Evolutionary conservation across 2,888 invertebrate species (phyloP).

Genomic region (Gasteruption jaculator): DNA sequence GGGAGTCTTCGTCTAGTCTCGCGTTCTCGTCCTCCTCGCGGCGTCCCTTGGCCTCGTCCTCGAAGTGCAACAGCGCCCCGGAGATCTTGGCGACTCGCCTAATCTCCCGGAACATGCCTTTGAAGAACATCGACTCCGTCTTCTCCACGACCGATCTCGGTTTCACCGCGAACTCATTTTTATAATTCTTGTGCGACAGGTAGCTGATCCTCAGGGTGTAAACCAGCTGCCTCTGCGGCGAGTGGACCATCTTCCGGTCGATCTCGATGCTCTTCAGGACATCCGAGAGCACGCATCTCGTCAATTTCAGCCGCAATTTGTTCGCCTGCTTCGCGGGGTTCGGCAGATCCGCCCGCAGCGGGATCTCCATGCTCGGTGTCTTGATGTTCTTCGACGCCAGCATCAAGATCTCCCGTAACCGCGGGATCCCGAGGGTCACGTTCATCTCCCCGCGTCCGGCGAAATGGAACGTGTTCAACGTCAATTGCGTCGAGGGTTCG

Average conservation of each 20-base stretch:
- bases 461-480: slow-evolving; percentile 98
- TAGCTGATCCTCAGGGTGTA: slow-evolving; percentile 71
- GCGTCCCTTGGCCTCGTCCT: slow-evolving; percentile 48
- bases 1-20: slow-evolving; percentile 49
- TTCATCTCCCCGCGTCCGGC: slow-evolving; percentile 99
- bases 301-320: slow-evolving; percentile 67
- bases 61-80: slow-evolving; percentile 51
- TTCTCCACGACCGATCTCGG: slow-evolving; percentile 68
- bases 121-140: slow-evolving; percentile 70
- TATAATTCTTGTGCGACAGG: slow-evolving; percentile 70
- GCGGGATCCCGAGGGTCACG: slow-evolving; percentile 98
- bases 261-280: slow-evolving; percentile 71
- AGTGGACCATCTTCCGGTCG: slow-evolving; percentile 57
- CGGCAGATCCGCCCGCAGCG: slow-evolving; percentile 60
- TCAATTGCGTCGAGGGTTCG: slow-evolving; percentile 99
- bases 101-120: slow-evolving; percentile 62
- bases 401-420: slow-evolving; percentile 95
- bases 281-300: slow-evolving; percentile 73
- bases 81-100: slow-evolving; percentile 58
- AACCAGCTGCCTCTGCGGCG: slow-evolving; percentile 56
- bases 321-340: slow-evolving; percentile 61
- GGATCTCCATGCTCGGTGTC: slow-evolving; percentile 95
- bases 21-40: slow-evolving; percentile 44
- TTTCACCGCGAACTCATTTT: slow-evolving; percentile 66
- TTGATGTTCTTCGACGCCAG: slow-evolving; percentile 88